Base-by-base conservation (phyloP, 2,113 vertebrate genomes). In the Scopus umbretta region DNA sequence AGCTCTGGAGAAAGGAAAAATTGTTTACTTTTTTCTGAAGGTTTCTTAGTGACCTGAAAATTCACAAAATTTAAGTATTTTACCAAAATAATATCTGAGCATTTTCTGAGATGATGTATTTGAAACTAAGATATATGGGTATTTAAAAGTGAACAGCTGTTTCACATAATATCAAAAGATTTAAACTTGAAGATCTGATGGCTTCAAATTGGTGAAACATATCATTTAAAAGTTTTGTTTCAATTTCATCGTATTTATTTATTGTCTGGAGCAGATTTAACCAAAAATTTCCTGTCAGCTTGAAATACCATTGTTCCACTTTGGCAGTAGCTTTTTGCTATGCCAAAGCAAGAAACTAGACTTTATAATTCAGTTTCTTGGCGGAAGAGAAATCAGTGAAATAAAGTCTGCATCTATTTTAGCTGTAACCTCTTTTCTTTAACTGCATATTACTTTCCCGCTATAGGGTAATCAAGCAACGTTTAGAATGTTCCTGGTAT, bases 401-500 rank as follows among this genome's bases (percentile, higher is more conserved):
- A 52, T 79, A 4, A 53, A 68, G n/a, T 26, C 30, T 87, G 7
- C 16, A 23, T 49, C 49, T 63, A 17, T 34, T 16, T 75, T 13
- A 36, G 19, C 34, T 76, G 38, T 50, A 82, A 70, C 3, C 7
- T 83, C 18, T 56, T 68, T 42, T 79, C 67, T 36, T 73, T 68
- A 38, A 25, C 16, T n/a, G 8, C 8, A 9, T 72, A 32, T 49
- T 81, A 19, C 17, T 81, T 67, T 67, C 29, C 13, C 73, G 11
- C 16, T 70, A 8, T 17, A 40, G 21, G 5, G 16, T 29, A 49
- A 45, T 34, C 1, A 1, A 66, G 9, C 14, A 65, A 19, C 0
- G 0, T 76, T 66, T 62, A 34, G 32, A 50, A 6, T 22, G 9
- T 50, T 76, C 27, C 19, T 0, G 1, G 10, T 58, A n/a, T 29